phyloP scores from a whole-genome alignment of 1,140 invertebrate genomes.

The Brachystomella parvula region DNA sequence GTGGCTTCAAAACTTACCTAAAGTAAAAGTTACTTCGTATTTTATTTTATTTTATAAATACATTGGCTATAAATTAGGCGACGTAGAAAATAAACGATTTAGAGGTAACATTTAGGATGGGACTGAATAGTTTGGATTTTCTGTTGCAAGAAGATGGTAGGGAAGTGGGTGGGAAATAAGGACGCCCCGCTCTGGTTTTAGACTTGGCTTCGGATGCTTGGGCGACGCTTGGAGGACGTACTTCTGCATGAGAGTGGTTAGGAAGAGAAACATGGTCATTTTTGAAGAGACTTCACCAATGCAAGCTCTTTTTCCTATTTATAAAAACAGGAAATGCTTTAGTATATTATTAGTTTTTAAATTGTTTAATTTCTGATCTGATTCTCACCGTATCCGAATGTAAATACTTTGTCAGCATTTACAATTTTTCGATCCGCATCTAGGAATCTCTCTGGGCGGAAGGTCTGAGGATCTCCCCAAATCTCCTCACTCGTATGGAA shows the following conservation, averaged over 20 bases:
- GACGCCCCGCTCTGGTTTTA: constrained; percentile 11
- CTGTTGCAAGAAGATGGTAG: neutral
- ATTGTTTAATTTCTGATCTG: neutral
- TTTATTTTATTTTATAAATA: no score
- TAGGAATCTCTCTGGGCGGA: constrained; percentile 8
- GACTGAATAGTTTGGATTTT: no score
- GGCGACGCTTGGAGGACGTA: constrained; percentile 9
- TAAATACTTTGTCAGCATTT: constrained; percentile 1
- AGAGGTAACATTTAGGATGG: neutral
- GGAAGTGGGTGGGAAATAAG: constrained; percentile 15
- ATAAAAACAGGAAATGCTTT: neutral
- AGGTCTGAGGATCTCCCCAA: constrained; percentile 5
- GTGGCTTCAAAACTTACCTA: no score
- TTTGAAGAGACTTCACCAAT: constrained; percentile 19
- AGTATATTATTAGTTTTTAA: neutral
- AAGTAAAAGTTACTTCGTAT: no score
- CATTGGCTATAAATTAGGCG: no score
- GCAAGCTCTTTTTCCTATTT: constrained; percentile 16
- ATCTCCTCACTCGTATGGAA: constrained; percentile 15
- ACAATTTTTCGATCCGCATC: neutral
- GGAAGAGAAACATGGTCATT: constrained; percentile 18
- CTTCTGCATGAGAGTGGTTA: constrained; percentile 11
- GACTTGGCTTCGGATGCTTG: neutral
- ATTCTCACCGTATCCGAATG: neutral
- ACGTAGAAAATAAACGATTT: neutral